Percentiles rank a stretch among this genome's conserved stretches.
phyloP scores from a whole-genome alignment of 2,113 vertebrate species.

The Anthoscopus minutus region DNA sequence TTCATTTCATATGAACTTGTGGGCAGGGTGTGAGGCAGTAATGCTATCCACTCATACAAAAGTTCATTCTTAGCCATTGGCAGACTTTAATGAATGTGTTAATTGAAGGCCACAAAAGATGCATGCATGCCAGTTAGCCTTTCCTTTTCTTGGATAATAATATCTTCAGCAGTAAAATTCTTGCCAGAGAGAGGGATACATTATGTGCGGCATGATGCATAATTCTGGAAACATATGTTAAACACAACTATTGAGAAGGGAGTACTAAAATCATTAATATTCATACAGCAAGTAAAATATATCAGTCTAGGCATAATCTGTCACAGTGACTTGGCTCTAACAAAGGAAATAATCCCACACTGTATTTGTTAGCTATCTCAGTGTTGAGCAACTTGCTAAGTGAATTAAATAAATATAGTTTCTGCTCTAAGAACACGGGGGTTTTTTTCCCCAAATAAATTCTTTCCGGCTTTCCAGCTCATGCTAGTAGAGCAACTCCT shows the following conservation, averaged over 20 bases:
- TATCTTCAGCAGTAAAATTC: background rate
- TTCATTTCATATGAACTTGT: background rate
- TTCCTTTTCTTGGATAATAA: background rate
- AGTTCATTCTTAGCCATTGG: background rate
- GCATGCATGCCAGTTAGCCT: background rate
- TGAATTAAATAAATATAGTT: constrained; percentile 10
- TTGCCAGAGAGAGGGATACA: background rate
- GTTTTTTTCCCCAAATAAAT: background rate
- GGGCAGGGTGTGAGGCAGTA: background rate
- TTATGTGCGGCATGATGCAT: background rate
- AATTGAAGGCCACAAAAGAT: background rate
- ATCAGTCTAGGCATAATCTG: constrained; percentile 28
- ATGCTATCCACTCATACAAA: background rate
- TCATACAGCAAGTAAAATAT: constrained; percentile 27
- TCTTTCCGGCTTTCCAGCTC: background rate
- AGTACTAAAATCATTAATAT: constrained; percentile 35
- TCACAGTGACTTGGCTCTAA: constrained; percentile 10
- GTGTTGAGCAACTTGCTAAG: constrained; percentile 15
- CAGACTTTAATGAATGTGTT: background rate
- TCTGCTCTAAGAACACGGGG: background rate
- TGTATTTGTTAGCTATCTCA: constrained; percentile 19
- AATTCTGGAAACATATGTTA: constrained; percentile 40
- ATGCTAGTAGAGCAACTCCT: background rate
- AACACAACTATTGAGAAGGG: background rate
- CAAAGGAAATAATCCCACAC: constrained; percentile 36